Conservation (phyloP, 2,888 invertebrate species). For the Aleiodes testaceus region DNA sequence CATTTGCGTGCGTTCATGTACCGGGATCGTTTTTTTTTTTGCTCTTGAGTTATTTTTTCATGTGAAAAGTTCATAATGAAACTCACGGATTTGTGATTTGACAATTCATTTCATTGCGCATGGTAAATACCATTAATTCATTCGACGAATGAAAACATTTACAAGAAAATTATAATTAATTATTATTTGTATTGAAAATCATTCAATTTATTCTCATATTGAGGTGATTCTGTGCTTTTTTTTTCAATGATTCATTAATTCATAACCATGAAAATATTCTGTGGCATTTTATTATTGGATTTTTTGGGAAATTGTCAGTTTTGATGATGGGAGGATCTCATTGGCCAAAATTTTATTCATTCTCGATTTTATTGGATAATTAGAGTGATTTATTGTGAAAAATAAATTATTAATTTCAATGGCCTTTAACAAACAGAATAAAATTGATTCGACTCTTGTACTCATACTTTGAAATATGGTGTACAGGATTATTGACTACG, state of each 20-base stretch:
- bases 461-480: slow-evolving; percentile 64
- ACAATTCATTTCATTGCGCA: no score
- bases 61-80: no score
- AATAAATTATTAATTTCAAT: no score
- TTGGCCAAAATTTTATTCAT: no score
- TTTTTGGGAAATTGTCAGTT: background rate
- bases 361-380: no score
- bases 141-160: no score
- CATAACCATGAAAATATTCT: background rate
- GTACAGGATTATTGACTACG: slow-evolving; percentile 69
- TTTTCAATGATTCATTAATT: background rate
- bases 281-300: background rate
- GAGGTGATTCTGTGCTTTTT: background rate
- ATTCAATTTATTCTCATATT: background rate
- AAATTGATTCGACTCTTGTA: slow-evolving; percentile 50
- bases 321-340: background rate
- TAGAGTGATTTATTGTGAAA: no score
- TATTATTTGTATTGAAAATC: no score
- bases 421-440: background rate
- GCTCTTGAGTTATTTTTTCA: background rate
- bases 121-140: no score
- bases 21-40: slow-evolving; percentile 41
- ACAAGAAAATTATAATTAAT: no score
- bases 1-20: slow-evolving; percentile 22
- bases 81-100: no score